Base-by-base conservation (phyloP, 2,888 invertebrate species). In the Clepsis dumicolana region DNA sequence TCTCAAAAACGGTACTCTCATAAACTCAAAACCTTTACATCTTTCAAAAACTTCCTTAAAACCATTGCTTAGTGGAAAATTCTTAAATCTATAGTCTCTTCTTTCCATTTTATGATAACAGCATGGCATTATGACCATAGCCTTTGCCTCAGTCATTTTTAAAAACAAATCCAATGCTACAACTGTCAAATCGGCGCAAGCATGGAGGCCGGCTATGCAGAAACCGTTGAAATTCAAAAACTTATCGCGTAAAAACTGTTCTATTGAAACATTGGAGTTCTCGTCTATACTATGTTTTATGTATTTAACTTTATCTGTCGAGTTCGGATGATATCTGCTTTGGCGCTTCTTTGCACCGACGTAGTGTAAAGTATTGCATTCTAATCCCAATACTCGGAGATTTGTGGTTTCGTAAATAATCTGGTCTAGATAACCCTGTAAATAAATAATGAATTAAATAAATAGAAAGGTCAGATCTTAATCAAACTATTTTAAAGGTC, bases 181-280 rank as follows among this genome's bases (percentile, higher is more conserved):
- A 24, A 96, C 91, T 48, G 96, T 95, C 65, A 97, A 91, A 89
- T 97, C 97, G 0, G 96, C 97, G 79, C 97, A 97, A 5, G 97
- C 95, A 80, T 97, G 97, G 8, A 97, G 92, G 0, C 97, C 97
- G 0, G 87, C 79, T 70, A 94, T 84, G 53, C 91, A 92, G 76
- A 91, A 87, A n/a, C 75, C 66, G 8, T 72, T 65, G 38, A 73
- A 73, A 52, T 85, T 77, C 70, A 89, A 78, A 71, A 93, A 89
- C 65, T 93, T 88, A 50, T 92, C 82, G 0, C 81, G 27, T 44
- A 94, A 71, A 75, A 85, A 85, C n/a, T 72, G 70, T 64, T 86
- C 75, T 64, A 96, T 94, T 61, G 84, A 84, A 12, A 76, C 75
- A 16, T 82, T 75, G 0, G 96, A 96, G 41, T 94, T 75, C 24